Evolutionary conservation across 2,888 invertebrate species (phyloP).

Genomic region (Heliconius sara): DNA sequence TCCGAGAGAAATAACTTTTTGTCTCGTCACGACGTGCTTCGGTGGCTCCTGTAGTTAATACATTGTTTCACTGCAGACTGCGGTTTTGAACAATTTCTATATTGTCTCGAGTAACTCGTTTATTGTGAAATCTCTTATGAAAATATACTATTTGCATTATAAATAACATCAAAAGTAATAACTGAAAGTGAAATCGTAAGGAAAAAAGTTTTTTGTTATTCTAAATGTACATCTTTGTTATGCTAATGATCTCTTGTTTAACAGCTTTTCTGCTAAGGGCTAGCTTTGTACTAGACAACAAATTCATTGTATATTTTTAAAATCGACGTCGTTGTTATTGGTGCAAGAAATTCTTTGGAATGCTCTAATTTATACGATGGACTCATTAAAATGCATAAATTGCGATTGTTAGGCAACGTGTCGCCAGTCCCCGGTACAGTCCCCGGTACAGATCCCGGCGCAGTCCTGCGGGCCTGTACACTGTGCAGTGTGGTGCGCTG

Average conservation of each 20-base stretch:
- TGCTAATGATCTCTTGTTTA: conserved; percentile 75
- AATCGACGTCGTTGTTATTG: conserved; percentile 53
- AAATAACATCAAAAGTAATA: conserved; percentile 53
- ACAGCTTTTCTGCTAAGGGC: conserved; percentile 74
- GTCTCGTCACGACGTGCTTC: conserved; percentile 72
- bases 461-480: conserved; percentile 21
- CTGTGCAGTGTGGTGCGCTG: conserved; percentile 44
- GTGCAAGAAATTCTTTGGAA: conserved; percentile 73
- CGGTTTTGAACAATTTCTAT: conserved; percentile 73
- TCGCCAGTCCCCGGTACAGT: conserved; percentile 32
- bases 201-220: conserved; percentile 67
- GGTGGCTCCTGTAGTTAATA: conserved; percentile 64
- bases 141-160: conserved; percentile 51
- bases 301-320: conserved; percentile 62
- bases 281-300: conserved; percentile 50
- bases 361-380: conserved; percentile 50
- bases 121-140: conserved; percentile 55
- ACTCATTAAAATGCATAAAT: conserved; percentile 52
- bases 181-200: conserved; percentile 77
- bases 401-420: conserved; percentile 56
- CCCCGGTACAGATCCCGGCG: conserved; percentile 22
- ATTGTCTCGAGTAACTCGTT: conserved; percentile 54
- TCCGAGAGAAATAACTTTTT: conserved; percentile 77
- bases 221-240: conserved; percentile 78
- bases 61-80: conserved; percentile 71